Evolutionary conservation across 2,113 vertebrate genomes (phyloP).

Genomic region (Muscicapa adusta): DNA sequence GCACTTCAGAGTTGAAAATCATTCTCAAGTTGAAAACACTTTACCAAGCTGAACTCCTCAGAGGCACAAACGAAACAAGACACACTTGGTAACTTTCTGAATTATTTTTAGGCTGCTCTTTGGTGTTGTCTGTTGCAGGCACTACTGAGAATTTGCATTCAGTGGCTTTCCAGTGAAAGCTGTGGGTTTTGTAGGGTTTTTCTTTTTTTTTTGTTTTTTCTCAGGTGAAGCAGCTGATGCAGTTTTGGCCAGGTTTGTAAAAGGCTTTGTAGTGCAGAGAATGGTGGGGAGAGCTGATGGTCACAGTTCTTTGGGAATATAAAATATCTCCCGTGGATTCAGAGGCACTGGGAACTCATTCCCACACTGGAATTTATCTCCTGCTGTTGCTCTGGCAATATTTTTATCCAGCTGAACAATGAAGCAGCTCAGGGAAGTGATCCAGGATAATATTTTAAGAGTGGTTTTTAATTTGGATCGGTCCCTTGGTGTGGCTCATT

Average conservation of each 20-base stretch:
- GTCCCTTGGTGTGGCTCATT: not conserved
- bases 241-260: not conserved
- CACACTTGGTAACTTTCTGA: not conserved
- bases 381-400: not conserved
- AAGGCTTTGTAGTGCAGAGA: not conserved
- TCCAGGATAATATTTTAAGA: not conserved
- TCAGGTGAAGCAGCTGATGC: not conserved
- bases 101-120: not conserved
- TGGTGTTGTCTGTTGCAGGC: not conserved
- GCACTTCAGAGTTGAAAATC: not conserved
- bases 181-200: not conserved
- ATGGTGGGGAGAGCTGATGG: not conserved
- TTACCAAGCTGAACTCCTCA: not conserved
- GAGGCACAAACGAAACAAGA: not conserved
- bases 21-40: not conserved
- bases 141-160: not conserved
- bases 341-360: not conserved
- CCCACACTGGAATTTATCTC: not conserved
- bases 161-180: not conserved
- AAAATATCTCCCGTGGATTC: not conserved
- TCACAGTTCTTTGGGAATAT: not conserved
- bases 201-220: accelerated
- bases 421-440: not conserved
- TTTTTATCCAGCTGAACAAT: not conserved
- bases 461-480: not conserved